Base-by-base conservation (phyloP, 1,140 invertebrate genomes). In the Drosophila kikkawai region DNA sequence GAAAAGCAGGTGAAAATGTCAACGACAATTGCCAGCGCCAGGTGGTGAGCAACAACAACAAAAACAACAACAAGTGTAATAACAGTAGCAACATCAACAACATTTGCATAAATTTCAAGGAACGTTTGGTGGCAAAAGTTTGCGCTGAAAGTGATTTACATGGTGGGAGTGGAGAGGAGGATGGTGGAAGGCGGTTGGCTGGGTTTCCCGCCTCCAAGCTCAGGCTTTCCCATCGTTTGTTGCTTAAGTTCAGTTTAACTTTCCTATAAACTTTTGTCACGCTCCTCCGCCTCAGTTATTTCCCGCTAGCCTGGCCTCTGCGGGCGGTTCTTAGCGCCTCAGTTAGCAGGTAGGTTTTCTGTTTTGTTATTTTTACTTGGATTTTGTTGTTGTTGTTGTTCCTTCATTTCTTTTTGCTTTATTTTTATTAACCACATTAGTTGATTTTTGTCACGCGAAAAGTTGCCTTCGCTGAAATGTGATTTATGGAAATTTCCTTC, bases 361-460 rank as follows among this genome's bases (percentile, higher is more conserved):
- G 36, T 48, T 53, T 53, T 39, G 41, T 70, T 70, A 58, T 55
- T 59, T 50, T 59, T 67, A 55, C 50, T 19, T 56, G 17, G 29
- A 22, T 48, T 39, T 29, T 29, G 3, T 26, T 5, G 26, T 29
- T 29, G 26, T 29, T 29, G 26, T 50, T 26, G 17, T 36, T 51
- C 26, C 44, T 39, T 26, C 8, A 13, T 39, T 71, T 59, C 32
- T 56, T 53, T 26, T 51, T 60, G 12, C 57, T 67, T 53, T 42
- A 60, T 73, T 90, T 88, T 88, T 88, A 88, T 88, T 88, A 88
- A 85, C 85, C 85, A 90, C 85, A 88, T 88, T 88, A 90, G 85
- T 88, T 88, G 85, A 88, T 88, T 88, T 87, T 90, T 88, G 84
- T 88, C 84, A 88, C 84, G 84, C 84, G 67, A 88, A 88, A 88